phyloP scores from a whole-genome alignment of 2,888 invertebrate genomes.

The Leistus spinibarbis region DNA sequence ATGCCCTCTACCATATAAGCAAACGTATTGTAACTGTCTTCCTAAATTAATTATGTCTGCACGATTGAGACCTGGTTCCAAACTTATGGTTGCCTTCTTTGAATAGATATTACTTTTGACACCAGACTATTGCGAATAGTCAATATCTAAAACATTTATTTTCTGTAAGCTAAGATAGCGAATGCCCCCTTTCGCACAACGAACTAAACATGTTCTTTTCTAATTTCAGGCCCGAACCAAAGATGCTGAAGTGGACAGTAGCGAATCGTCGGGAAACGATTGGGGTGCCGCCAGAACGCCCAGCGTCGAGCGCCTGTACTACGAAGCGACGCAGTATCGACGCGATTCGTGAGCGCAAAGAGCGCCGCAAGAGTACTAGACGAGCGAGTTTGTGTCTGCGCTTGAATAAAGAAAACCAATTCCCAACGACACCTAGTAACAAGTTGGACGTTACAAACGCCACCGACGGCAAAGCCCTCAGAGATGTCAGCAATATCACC shows the following conservation, averaged over 20 bases:
- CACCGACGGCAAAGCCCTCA: conserved; percentile 58
- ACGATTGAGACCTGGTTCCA: background rate
- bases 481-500: conserved; percentile 69
- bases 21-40: background rate
- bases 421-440: conserved; percentile 66
- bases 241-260: conserved; percentile 70
- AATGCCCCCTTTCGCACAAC: background rate
- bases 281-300: conserved; percentile 36
- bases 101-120: too few species aligned
- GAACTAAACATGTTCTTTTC: background rate
- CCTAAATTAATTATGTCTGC: background rate
- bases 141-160: too few species aligned
- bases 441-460: conserved; percentile 49
- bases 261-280: conserved; percentile 47
- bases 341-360: conserved; percentile 57
- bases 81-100: too few species aligned
- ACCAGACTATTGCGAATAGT: too few species aligned
- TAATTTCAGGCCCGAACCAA: conserved; percentile 45
- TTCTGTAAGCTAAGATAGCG: background rate
- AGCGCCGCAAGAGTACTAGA: conserved; percentile 56
- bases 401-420: conserved; percentile 66
- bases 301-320: conserved; percentile 30
- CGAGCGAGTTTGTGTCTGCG: conserved; percentile 58
- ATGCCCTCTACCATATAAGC: background rate
- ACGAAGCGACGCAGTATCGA: conserved; percentile 39